These are phyloP conservation scores for Nerophis lumbriciformis DNA, from an alignment of 2,113 vertebrate species.

Conservation along the genomic window DNA sequence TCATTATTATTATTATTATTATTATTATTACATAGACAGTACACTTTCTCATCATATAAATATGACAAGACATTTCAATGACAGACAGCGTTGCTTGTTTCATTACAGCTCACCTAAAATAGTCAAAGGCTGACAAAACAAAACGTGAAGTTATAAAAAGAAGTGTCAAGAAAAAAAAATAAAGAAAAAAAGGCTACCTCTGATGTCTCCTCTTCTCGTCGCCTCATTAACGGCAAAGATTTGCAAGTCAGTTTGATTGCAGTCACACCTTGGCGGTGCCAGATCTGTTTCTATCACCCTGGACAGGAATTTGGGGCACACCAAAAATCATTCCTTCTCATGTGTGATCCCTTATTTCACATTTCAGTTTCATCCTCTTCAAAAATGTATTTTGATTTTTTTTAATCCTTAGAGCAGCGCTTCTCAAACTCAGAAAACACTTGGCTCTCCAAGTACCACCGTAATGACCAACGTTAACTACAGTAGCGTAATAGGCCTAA, in stretches of 20 bases:
- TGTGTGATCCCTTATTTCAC: conserved; percentile 6
- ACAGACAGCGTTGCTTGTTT: conserved; percentile 35
- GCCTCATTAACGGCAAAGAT: conserved; percentile 42
- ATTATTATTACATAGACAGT: conserved; percentile 42
- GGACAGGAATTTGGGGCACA: conserved; percentile 22
- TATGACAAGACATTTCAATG: conserved; percentile 34
- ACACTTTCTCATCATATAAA: conserved; percentile 30
- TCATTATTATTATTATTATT: conserved; percentile 4
- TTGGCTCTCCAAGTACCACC: no score
- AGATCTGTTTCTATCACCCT: conserved; percentile 30
- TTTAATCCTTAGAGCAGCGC: no score
- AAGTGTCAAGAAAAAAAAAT: conserved; percentile 29
- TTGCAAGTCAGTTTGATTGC: conserved; percentile 27
- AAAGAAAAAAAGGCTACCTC: conserved; percentile 23
- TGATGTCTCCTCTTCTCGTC: conserved; percentile 29
- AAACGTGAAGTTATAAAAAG: conserved; percentile 19
- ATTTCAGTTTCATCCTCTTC: neutral
- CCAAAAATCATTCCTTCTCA: conserved; percentile 21
- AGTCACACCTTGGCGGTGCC: conserved; percentile 16
- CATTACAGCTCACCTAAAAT: conserved; percentile 53
- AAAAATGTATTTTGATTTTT: no score
- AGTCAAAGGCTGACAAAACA: conserved; percentile 48
- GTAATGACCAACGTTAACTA: no score
- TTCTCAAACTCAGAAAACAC: no score
- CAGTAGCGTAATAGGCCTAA: no score